Evolutionary conservation across 2,888 invertebrate genomes (phyloP), one percentile per base, ranked within the genome.

Genomic region (Plebejus melissa): DNA sequence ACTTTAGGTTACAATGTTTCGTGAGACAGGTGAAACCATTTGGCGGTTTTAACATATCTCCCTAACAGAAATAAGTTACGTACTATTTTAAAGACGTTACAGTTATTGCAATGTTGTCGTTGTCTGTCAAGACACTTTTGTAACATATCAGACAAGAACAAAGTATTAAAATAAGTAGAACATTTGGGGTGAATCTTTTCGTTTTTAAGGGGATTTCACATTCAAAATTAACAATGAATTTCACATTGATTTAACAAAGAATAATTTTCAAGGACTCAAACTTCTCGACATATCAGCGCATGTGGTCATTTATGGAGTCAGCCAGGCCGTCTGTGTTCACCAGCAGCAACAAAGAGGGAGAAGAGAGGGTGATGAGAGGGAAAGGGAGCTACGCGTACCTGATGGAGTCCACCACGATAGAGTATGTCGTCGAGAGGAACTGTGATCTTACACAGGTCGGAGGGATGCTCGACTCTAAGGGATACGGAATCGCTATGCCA

Each of bases 361-460:
- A 99, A 4, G 97, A 98, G 41, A 94, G 98, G 54, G 99, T 99
- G 0, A 94, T 96, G 77, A 96, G 97, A 84, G 96, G 96, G 22
- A 97, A 97, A 86, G 96, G 97, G 69, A 95, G 96, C 74, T 99
- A 99, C 87, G 99, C 99, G 0, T 99, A 98, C 86, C 94, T 99
- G 46, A 99, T 99, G 98, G 99, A 99, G 90, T 99, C 98, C 0
- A 98, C 99, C 0, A 97, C 98, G 38, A 98, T 99, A 79, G 99
- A 99, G 86, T 99, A 99, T 85, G 96, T 96, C 60, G 96, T 98
- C 74, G 97, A 98, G 86, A 94, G 98, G 79, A 96, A 98, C 84
- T 99, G 99, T 84, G 97, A 98, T 79, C 95, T 98, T 78, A 97
- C 97, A 69, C 97, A 98, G 94, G 96, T 99, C 38, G 99, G 99